phyloP scores from a whole-genome alignment of 1,140 invertebrate genomes.

The Parasteatoda tepidariorum region DNA sequence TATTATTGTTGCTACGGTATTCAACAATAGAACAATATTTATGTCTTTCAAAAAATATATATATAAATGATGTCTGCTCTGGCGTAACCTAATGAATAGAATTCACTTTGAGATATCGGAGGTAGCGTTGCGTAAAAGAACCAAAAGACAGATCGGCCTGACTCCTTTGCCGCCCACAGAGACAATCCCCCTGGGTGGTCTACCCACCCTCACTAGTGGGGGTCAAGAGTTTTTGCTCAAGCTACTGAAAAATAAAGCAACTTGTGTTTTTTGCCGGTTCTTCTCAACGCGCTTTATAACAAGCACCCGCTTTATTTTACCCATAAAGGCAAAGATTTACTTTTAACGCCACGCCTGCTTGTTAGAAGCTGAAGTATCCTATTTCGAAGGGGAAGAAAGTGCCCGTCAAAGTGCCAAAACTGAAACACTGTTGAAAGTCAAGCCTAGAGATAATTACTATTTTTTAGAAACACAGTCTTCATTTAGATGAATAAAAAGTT shows the following conservation, averaged over 20 bases:
- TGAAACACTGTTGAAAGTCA: too few relatives aligned
- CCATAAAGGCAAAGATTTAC: not conserved
- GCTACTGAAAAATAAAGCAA: conserved; percentile 6
- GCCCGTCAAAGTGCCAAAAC: too few relatives aligned
- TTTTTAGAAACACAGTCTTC: too few relatives aligned
- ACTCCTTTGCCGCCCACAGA: conserved; percentile 3
- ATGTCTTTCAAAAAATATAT: not conserved
- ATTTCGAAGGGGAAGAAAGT: not conserved
- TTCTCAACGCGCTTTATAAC: not conserved
- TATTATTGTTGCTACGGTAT: not conserved
- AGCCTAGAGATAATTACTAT: too few relatives aligned
- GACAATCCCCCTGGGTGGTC: not conserved
- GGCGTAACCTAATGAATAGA: not conserved
- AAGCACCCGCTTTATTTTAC: not conserved
- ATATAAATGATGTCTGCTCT: not conserved
- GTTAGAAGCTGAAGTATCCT: not conserved
- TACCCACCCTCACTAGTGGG: conserved; percentile 1
- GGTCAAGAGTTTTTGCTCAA: not conserved
- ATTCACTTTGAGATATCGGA: not conserved
- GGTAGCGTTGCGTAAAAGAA: conserved; percentile 15
- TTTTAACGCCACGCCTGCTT: not conserved
- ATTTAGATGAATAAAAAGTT: too few relatives aligned
- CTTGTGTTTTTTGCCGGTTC: not conserved
- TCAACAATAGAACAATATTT: not conserved
- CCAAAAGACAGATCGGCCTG: not conserved